Conservation (phyloP, 1,140 invertebrate species). For the Andrena cerasifolii region DNA sequence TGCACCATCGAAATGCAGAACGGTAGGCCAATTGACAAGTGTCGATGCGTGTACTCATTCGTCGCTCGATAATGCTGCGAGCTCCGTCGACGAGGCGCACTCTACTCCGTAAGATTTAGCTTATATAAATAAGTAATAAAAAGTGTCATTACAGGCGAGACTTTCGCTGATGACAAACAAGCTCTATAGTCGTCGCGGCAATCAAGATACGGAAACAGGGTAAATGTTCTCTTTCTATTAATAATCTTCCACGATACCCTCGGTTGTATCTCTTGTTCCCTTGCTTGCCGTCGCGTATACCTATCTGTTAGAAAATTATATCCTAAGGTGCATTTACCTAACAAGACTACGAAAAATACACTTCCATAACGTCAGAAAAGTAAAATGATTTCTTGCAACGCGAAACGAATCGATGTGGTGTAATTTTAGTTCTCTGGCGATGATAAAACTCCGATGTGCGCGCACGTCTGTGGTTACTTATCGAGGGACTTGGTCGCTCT, state of each 20-base stretch:
- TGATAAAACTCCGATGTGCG: background rate
- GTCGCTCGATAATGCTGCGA: background rate
- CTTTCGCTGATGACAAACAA: constrained; percentile 2
- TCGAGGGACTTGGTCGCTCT: background rate
- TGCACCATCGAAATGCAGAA: no score
- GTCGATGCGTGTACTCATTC: background rate
- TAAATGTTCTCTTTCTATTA: no score
- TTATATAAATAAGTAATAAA: constrained; percentile 22
- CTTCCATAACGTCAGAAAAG: constrained; percentile 9
- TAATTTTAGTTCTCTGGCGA: background rate
- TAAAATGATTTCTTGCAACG: constrained; percentile 1
- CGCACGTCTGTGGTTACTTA: background rate
- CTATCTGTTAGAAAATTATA: background rate
- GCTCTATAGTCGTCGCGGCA: constrained; percentile 1
- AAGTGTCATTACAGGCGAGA: background rate
- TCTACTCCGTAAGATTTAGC: constrained; percentile 7
- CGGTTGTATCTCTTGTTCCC: background rate
- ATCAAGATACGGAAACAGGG: background rate
- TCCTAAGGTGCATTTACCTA: background rate
- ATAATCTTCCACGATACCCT: constrained; percentile 6
- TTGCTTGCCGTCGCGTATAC: background rate
- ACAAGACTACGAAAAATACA: background rate
- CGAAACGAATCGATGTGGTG: background rate
- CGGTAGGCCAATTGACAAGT: no score
- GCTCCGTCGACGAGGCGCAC: background rate